Evolutionary conservation across 2,888 invertebrate genomes (phyloP), one percentile per base, ranked within the genome.

Genomic region (Dryadula phaetusa): DNA sequence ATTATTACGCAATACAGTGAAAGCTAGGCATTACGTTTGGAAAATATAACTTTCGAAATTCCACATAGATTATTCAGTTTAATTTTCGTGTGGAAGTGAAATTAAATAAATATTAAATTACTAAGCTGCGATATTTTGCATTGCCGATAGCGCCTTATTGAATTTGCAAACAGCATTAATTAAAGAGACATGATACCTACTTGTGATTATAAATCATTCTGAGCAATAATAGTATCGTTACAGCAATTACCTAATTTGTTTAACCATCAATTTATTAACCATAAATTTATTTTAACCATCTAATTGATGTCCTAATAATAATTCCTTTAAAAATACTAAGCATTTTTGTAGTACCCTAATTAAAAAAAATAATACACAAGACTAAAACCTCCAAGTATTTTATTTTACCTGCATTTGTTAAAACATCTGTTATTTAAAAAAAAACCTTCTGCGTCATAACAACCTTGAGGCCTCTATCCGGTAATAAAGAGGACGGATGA

Each of bases 31-130:
- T 67, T 69, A 63, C 60, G 37, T 70, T 67, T 64, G 67, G 64
- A 54, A 71, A 69, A 69, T 69, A 63, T 63, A 60, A 66, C 69
- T 70, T 69, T 70, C 68, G 68, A 69, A 81, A 81, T 79, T 67
- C 77, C 71, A 70, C 64, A 66, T 69, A 65, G 61, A 67, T 64
- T 68, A 75, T 72, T 76, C 72, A 73, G 69, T 72, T 72, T 56
- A 67, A 71, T 66, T 71, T 68, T 67, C 34, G 66, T 66, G 54
- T 53, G 62, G 66, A 70, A 71, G 71, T 63, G 71, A 71, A 71
- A 71, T 67, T 67, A 54, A 65, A 69, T 67, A 54, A 65, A 69
- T 58, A 40, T 67, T 66, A 71, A 69, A 67, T 65, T 69, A 63
- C 62, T 63, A 54, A 53, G 60, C 54, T 62, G 65, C 64, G 56